Percentiles rank a stretch among this genome's conserved stretches.
Conservation (phyloP, 1,140 invertebrate species). For the Ladona fulva region DNA sequence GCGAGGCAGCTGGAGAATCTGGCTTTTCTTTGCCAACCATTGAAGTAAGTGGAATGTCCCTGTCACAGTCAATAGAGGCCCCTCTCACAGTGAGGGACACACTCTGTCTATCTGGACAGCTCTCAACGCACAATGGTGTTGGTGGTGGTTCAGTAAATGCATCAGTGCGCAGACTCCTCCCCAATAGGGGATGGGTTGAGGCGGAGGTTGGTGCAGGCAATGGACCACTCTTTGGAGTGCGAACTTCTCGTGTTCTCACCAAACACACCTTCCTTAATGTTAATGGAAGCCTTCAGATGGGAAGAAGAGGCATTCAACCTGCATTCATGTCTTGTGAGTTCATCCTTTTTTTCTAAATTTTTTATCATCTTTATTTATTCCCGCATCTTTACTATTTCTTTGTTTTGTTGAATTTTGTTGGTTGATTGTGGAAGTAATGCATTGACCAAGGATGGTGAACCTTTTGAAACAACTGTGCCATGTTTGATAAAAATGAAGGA, state of each 20-base stretch:
- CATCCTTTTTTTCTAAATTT: constrained; percentile 12
- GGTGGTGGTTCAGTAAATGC: constrained; percentile 64
- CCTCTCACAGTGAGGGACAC: constrained; percentile 80
- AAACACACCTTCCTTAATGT: constrained; percentile 63
- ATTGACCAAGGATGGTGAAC: too few relatives aligned
- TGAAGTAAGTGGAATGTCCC: constrained; percentile 84
- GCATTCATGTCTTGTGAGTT: constrained; percentile 60
- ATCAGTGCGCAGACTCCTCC: constrained; percentile 62
- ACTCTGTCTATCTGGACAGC: constrained; percentile 64
- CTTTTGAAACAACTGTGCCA: too few relatives aligned
- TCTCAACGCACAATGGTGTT: constrained; percentile 79
- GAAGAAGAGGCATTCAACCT: constrained; percentile 56
- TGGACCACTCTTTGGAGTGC: constrained; percentile 61
- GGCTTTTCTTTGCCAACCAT: constrained; percentile 31
- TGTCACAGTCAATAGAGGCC: constrained; percentile 86
- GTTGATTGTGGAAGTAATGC: too few relatives aligned
- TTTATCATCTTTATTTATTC: too few relatives aligned
- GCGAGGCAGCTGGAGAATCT: background rate
- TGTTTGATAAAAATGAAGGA: too few relatives aligned
- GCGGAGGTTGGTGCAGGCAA: constrained; percentile 68
- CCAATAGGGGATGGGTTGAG: constrained; percentile 77
- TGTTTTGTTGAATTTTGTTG: too few relatives aligned
- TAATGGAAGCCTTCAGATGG: constrained; percentile 59
- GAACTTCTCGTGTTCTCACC: constrained; percentile 60
- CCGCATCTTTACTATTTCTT: too few relatives aligned